Evolutionary conservation across 2,113 vertebrate species (phyloP).

Genomic region (Propithecus coquereli): DNA sequence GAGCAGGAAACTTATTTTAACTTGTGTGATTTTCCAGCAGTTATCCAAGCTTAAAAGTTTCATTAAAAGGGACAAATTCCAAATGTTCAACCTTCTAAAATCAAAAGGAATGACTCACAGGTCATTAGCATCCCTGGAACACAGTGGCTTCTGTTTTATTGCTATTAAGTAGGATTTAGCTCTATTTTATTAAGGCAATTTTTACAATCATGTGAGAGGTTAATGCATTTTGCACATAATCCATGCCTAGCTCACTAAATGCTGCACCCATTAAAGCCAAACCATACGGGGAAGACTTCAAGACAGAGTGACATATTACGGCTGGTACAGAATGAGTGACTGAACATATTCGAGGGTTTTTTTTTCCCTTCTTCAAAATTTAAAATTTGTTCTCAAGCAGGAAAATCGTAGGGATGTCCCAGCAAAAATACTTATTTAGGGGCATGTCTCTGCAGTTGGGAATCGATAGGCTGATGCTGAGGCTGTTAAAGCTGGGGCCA

Average conservation of each 20-base stretch:
- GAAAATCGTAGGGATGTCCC: slow-evolving; percentile 19
- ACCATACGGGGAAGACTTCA: slow-evolving; percentile 47
- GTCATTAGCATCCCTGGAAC: slow-evolving; percentile 73
- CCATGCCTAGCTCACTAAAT: slow-evolving; percentile 76
- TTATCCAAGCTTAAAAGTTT: slow-evolving; percentile 68
- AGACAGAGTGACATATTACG: slow-evolving; percentile 54
- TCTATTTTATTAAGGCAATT: slow-evolving; percentile 81
- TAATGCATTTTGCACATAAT: slow-evolving; percentile 82
- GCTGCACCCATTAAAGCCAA: slow-evolving; percentile 76
- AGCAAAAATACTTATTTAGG: neutral
- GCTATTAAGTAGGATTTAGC: slow-evolving; percentile 80
- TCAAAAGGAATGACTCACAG: slow-evolving; percentile 78
- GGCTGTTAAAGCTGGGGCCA: neutral
- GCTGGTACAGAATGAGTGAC: slow-evolving; percentile 40
- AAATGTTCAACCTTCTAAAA: slow-evolving; percentile 75
- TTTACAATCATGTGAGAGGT: slow-evolving; percentile 79
- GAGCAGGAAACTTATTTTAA: slow-evolving; percentile 60
- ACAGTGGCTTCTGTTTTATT: slow-evolving; percentile 76
- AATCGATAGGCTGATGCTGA: no score
- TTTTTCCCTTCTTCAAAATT: neutral
- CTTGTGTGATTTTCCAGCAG: slow-evolving; percentile 67
- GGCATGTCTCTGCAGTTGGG: neutral
- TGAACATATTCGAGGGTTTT: slow-evolving; percentile 18
- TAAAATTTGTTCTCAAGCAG: slow-evolving; percentile 34
- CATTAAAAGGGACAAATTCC: slow-evolving; percentile 62